Base-by-base conservation (phyloP, 2,113 vertebrate genomes). In the Perca flavescens region DNA sequence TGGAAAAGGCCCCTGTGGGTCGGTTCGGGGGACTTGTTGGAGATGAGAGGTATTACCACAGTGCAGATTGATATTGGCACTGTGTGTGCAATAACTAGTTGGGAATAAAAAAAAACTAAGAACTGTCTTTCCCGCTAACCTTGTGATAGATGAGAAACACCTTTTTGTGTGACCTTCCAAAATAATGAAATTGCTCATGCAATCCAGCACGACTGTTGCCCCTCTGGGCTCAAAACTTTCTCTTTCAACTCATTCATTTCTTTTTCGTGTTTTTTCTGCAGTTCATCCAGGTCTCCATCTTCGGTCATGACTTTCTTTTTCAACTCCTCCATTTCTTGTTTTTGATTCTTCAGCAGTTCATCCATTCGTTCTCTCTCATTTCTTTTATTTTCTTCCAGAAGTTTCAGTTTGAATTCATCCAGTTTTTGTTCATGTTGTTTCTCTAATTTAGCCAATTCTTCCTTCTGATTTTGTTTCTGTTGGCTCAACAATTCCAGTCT, bases 201-300 rank as follows among this genome's bases (percentile, higher is more conserved):
- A 53, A 53, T 53, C 7, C 52, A 9, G 52, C 52, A 53, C 19
- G 8, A 21, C 52, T 21, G 1, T 16, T 50, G 3, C 7, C 3
- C 19, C 3, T 53, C 52, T 53, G 52, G 19, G 19, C 7, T 34
- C 22, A 79, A 31, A 49, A 79, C 36, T 47, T 71, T 71, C 49
- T 49, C 58, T 16, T 64, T 79, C 25, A 79, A 2, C 19, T 49
- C 50, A 1, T 71, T 57, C 1, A 72, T 64, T 64, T 80, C 36
- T 56, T n/a, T 13, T 15, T 53, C 2, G 22, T 80, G 73, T 13
- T 25, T 43, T 28, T 22, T 54, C 34, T 75, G 73, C 31, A 75
- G 61, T 12, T 54, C 31, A 1, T 65, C 31, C 10, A 43, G 0
- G 4, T 53, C 60, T 62, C 1, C 8, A 0, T 25, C 43, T 52